Evolutionary conservation across 2,113 vertebrate genomes (phyloP).

Genomic region (Platycercus adscitus): DNA sequence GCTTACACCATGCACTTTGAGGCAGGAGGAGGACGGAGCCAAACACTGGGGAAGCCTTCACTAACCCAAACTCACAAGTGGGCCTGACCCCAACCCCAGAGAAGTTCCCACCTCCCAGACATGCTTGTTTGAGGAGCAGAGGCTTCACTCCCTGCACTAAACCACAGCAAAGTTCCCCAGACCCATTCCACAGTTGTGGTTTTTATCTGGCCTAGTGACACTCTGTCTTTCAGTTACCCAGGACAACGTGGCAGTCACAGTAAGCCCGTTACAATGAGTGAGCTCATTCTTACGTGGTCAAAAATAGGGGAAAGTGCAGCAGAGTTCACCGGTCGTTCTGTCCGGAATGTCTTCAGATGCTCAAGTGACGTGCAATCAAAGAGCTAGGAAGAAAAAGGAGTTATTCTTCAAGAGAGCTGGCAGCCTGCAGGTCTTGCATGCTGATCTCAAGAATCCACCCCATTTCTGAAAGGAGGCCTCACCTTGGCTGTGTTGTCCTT

Average conservation of each 20-base stretch:
- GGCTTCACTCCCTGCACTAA: not conserved
- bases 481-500: slow-evolving; percentile 98
- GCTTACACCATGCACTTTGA: accelerated
- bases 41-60: not conserved
- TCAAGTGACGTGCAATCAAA: slow-evolving; percentile 89
- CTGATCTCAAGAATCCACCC: not conserved
- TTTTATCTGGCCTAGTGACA: not conserved
- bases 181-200: accelerated
- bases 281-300: slow-evolving; percentile 86
- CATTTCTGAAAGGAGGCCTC: not conserved
- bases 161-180: accelerated
- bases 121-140: accelerated
- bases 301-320: slow-evolving; percentile 95
- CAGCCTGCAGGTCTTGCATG: not conserved
- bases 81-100: not conserved
- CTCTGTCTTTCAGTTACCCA: not conserved
- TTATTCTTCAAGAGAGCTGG: not conserved
- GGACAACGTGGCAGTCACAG: not conserved
- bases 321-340: slow-evolving; percentile 95
- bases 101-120: not conserved
- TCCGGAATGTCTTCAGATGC: slow-evolving; percentile 94
- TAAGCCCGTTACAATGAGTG: accelerated
- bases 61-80: not conserved
- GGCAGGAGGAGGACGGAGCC: not conserved
- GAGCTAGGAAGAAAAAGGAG: slow-evolving; percentile 72